phyloP scores from a whole-genome alignment of 2,113 vertebrate genomes.

The Trogon melanurus region DNA sequence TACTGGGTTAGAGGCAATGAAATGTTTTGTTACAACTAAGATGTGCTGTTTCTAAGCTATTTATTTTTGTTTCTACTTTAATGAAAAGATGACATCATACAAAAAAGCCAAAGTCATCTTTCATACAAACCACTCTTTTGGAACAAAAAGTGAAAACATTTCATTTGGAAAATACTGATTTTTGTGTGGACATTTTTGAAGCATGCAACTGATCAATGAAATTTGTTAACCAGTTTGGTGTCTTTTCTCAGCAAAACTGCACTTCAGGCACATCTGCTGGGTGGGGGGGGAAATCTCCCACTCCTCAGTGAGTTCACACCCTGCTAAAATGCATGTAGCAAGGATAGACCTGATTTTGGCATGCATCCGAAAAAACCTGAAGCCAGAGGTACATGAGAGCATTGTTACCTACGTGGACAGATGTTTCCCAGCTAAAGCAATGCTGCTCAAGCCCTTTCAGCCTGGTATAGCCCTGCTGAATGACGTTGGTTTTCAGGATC shows the following conservation, averaged over 20 bases:
- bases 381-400: background rate
- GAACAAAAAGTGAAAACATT: background rate
- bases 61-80: background rate
- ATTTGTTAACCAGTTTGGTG: background rate
- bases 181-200: background rate
- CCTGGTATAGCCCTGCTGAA: background rate
- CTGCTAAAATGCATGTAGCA: background rate
- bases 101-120: background rate
- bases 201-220: background rate
- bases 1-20: background rate
- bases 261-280: background rate
- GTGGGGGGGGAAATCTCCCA: background rate
- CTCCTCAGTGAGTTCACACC: background rate
- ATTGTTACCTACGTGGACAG: background rate
- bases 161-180: background rate
- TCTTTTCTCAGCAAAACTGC: background rate
- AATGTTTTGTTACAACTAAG: background rate
- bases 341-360: background rate
- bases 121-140: background rate
- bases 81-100: background rate
- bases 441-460: background rate
- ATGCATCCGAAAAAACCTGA: background rate
- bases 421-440: background rate
- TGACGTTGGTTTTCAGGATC: background rate
- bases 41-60: background rate